Conservation (phyloP, 2,797 vertebrate genomes). For the Acridotheres tristis region DNA sequence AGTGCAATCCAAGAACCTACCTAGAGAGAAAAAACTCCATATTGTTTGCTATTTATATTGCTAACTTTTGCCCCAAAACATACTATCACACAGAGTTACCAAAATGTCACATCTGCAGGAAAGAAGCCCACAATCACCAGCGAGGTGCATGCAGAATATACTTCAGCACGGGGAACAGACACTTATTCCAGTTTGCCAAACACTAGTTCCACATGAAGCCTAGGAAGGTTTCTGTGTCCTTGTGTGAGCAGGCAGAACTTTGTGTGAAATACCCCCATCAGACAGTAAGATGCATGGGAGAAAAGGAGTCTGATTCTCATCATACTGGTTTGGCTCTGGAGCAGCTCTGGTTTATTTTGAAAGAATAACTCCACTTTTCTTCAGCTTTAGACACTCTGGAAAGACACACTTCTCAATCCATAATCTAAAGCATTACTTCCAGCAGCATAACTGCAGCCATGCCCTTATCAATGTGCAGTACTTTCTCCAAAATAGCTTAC, state of each 20-base stretch:
- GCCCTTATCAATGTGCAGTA: background rate
- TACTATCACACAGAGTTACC: background rate
- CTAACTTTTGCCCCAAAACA: background rate
- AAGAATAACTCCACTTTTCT: background rate
- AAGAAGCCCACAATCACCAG: background rate
- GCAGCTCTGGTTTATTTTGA: background rate
- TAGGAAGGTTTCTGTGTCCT: background rate
- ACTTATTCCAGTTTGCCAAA: background rate
- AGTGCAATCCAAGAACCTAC: background rate
- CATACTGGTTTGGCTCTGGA: background rate
- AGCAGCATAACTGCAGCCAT: background rate
- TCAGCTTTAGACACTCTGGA: background rate
- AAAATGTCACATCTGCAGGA: background rate
- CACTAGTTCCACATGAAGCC: background rate
- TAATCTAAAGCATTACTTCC: background rate
- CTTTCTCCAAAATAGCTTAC: background rate
- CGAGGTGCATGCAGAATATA: fast-evolving
- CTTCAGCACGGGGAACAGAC: background rate
- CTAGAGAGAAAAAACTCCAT: background rate
- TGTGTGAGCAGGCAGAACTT: background rate
- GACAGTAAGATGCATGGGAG: background rate
- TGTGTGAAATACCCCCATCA: fast-evolving
- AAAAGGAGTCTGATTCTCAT: background rate
- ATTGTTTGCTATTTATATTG: background rate
- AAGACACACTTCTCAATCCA: background rate